Conservation (phyloP, 2,888 invertebrate genomes). For the Rhaphigaster nebulosa region DNA sequence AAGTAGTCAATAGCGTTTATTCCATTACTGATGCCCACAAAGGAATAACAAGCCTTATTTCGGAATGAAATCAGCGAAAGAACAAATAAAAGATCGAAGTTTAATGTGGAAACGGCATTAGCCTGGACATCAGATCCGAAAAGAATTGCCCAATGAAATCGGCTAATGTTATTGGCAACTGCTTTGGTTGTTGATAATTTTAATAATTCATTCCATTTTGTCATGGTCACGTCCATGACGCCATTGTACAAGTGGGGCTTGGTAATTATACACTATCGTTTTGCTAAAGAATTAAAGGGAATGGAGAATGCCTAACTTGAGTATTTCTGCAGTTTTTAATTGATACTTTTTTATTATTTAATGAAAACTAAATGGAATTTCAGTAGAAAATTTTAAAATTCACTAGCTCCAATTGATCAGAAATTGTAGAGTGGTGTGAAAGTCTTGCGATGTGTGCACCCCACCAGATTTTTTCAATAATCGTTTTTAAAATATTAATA, state of each 20-base stretch:
- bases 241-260: not conserved
- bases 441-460: too few species aligned
- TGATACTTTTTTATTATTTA: too few species aligned
- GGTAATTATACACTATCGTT: not conserved
- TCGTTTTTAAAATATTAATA: too few species aligned
- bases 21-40: not conserved
- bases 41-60: conserved; percentile 18
- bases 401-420: too few species aligned
- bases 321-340: too few species aligned
- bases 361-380: too few species aligned
- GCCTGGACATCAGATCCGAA: not conserved
- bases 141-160: not conserved
- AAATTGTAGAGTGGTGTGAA: too few species aligned
- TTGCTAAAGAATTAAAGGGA: not conserved
- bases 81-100: not conserved
- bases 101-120: not conserved
- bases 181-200: not conserved
- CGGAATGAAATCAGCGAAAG: not conserved
- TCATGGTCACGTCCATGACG: not conserved
- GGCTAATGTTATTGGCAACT: not conserved
- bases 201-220: not conserved
- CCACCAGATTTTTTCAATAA: too few species aligned
- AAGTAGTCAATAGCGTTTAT: conserved; percentile 15
- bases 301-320: too few species aligned
- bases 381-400: too few species aligned